Conservation (phyloP, 2,113 vertebrate species). For the Melanerpes formicivorus region DNA sequence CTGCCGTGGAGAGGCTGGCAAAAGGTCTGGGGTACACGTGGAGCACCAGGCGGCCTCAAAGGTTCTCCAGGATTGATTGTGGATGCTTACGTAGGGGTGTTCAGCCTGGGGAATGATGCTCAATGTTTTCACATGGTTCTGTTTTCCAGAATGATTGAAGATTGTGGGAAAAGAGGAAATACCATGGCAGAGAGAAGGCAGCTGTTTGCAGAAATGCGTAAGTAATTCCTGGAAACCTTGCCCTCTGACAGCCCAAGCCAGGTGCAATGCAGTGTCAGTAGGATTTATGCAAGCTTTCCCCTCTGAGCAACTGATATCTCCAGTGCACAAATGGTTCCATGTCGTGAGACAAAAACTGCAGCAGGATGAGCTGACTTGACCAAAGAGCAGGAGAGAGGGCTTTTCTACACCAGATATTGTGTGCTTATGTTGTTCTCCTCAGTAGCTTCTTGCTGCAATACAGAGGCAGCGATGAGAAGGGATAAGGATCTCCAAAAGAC, state of each 20-base stretch:
- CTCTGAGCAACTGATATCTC: neutral
- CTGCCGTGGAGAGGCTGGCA: neutral
- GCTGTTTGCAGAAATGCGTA: slow-evolving; percentile 99
- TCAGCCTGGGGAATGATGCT: slow-evolving; percentile 22
- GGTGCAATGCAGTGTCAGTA: neutral
- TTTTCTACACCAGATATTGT: neutral
- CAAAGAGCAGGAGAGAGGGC: neutral
- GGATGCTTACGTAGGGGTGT: neutral
- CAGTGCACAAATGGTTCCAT: neutral
- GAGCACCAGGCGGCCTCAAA: neutral
- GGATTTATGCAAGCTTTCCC: slow-evolving; percentile 20
- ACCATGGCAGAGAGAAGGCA: slow-evolving; percentile 99
- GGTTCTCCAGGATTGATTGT: neutral
- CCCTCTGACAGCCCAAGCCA: slow-evolving; percentile 25
- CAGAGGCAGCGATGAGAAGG: neutral
- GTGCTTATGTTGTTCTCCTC: neutral
- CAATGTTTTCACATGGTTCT: slow-evolving; percentile 65
- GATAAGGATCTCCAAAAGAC: neutral
- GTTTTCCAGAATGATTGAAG: slow-evolving; percentile 95
- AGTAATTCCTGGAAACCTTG: slow-evolving; percentile 76
- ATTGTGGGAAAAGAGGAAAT: slow-evolving; percentile 86
- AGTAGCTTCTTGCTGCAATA: neutral
- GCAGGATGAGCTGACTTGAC: neutral
- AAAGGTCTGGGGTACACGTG: neutral
- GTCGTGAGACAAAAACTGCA: neutral